These are phyloP conservation scores for Xenops minutus DNA, from an alignment of 2,797 vertebrate genomes.

Conservation along the genomic window DNA sequence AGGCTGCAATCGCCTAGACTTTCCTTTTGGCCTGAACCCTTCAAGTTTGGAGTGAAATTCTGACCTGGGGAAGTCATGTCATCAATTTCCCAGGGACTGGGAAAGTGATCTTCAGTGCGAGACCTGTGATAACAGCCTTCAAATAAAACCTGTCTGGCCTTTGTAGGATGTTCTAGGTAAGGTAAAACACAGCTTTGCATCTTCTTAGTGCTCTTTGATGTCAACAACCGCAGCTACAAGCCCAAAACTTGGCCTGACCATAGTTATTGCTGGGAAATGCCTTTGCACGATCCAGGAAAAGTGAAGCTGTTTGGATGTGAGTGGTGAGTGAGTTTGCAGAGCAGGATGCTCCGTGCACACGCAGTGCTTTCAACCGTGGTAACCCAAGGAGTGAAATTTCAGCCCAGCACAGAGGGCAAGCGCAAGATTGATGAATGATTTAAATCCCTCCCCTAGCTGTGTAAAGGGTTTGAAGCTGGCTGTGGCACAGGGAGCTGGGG, in stretches of 20 bases:
- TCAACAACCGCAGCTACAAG: neutral
- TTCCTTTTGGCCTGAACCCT: neutral
- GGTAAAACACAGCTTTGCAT: neutral
- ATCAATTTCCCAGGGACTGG: neutral
- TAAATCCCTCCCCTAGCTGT: neutral
- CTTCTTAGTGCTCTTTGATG: neutral
- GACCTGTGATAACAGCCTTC: neutral
- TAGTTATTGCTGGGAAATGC: neutral
- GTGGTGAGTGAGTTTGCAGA: neutral
- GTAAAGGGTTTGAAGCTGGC: neutral
- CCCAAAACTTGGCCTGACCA: neutral
- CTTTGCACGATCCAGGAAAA: neutral
- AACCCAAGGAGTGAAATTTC: neutral
- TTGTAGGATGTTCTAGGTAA: neutral
- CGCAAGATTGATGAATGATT: neutral
- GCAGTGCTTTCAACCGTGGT: accelerated
- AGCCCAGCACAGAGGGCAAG: neutral
- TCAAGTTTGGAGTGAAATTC: neutral
- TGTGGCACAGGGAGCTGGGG: neutral
- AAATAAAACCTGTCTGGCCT: neutral
- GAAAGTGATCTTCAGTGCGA: neutral
- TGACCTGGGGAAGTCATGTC: neutral
- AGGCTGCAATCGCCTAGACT: neutral
- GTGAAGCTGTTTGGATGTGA: neutral
- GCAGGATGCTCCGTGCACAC: accelerated